Base-by-base conservation (phyloP, 2,888 invertebrate genomes). In the Drosophila cracens region DNA sequence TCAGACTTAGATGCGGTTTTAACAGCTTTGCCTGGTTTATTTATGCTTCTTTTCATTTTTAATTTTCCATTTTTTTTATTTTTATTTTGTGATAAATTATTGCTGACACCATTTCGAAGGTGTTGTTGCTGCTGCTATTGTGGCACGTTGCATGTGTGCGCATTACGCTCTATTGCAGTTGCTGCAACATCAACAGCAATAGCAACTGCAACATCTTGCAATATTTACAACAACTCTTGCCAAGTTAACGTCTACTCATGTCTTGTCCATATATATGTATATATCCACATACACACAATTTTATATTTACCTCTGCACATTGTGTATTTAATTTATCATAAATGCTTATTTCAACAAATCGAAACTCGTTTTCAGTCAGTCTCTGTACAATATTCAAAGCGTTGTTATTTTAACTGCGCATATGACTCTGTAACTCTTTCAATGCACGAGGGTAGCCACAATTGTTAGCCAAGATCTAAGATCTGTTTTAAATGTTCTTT, bases 161-260 rank as follows among this genome's bases (percentile, higher is more conserved):
- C 89, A 82, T 81, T 82, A 87, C 74, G 89, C 81, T 76, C 74
- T 76, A 89, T 89, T 89, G 89, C 85, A 70, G 85, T 82, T 80
- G 79, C 79, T 63, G 79, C 81, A 79, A 79, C 79, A 46, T 46
- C 46, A 25, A 46, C 46, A 46, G 68, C 76, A 80, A 61, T 49
- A 34, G 40, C 70, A 54, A 70, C 62, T 49, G 77, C 79, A 81
- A 82, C 82, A 83, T 76, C 79, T 82, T 80, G 84, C 87, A 79
- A 86, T 88, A 86, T 84, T 73, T 60, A 70, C 79, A 73, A 62
- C 72, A 72, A 60, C 59, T 63, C 33, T 51, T 64, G 64, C 58
- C 58, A 48, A 71, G 59, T 69, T 74, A 74, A 68, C 72, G 72
- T 72, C 76, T 80, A 65, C 76, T 72, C 72, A 78, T 65, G 62